Evolutionary conservation across 2,797 vertebrate species (phyloP).

Genomic region (Enteromius trimaculatus): DNA sequence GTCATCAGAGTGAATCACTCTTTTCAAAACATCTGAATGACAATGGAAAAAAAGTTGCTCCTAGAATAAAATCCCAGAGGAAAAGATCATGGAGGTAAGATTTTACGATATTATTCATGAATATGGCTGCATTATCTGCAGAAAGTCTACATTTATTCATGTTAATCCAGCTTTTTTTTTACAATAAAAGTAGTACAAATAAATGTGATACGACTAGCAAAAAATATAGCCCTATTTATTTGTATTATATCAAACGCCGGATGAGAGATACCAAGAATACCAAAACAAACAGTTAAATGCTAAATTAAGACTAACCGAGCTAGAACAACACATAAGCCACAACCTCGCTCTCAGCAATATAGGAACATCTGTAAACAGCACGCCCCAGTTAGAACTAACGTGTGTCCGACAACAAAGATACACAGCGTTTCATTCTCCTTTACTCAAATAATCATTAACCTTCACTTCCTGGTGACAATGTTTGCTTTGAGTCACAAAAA

Average conservation of each 20-base stretch:
- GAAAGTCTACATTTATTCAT: background rate
- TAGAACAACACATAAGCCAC: background rate
- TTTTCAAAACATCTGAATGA: constrained; percentile 29
- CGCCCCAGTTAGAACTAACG: constrained; percentile 25
- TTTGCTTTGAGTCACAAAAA: constrained; percentile 67
- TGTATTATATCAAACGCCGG: background rate
- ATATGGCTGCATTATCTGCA: background rate
- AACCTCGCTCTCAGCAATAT: background rate
- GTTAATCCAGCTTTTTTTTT: background rate
- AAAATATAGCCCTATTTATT: background rate
- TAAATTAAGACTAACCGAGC: background rate
- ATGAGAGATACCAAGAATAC: background rate
- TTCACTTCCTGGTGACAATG: constrained; percentile 68
- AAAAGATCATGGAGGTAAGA: background rate
- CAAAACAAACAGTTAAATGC: background rate
- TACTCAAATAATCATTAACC: constrained; percentile 77
- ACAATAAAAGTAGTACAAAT: background rate
- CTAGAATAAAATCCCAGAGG: background rate
- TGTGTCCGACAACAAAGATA: constrained; percentile 14
- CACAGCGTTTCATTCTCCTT: constrained; percentile 50
- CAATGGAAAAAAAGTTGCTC: constrained; percentile 19
- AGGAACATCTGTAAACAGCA: constrained; percentile 20
- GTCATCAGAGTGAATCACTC: constrained; percentile 35
- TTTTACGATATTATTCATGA: background rate
- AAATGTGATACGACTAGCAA: background rate